Percentiles rank a stretch among this genome's conserved stretches.
These are phyloP conservation scores for Scrobipalpa costella DNA, from an alignment of 2,888 invertebrate species.

Conservation along the genomic window DNA sequence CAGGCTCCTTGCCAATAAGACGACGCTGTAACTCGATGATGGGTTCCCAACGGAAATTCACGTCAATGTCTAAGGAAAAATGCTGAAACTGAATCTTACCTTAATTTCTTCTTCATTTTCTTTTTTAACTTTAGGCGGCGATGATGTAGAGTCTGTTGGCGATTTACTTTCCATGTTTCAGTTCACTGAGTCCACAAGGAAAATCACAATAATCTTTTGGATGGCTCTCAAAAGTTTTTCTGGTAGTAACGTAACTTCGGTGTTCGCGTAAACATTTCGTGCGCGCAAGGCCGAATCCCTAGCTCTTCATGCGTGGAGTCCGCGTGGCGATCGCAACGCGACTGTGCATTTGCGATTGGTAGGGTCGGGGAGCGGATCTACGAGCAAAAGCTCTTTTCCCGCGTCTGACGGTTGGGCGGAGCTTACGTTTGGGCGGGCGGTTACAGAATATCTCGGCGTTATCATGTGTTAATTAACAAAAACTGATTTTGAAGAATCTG, in stretches of 20 bases:
- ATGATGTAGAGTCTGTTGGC: slow-evolving; percentile 59
- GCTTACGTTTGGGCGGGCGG: slow-evolving; percentile 44
- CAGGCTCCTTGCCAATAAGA: slow-evolving; percentile 73
- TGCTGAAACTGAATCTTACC: slow-evolving; percentile 70
- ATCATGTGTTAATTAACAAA: slow-evolving; percentile 1
- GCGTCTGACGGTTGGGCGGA: slow-evolving; percentile 52
- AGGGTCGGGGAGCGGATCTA: slow-evolving; percentile 19
- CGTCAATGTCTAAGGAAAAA: slow-evolving; percentile 54
- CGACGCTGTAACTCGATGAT: slow-evolving; percentile 65
- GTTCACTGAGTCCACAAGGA: slow-evolving; percentile 42
- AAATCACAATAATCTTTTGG: slow-evolving; percentile 40
- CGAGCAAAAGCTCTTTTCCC: slow-evolving; percentile 35
- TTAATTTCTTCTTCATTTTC: slow-evolving; percentile 89
- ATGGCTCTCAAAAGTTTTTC: slow-evolving; percentile 52
- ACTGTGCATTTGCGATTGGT: slow-evolving; percentile 25
- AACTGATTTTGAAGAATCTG: not conserved
- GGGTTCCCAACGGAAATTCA: slow-evolving; percentile 65
- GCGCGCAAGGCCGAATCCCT: slow-evolving; percentile 26
- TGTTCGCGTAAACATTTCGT: slow-evolving; percentile 68
- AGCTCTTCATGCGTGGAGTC: slow-evolving; percentile 35
- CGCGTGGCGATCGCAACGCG: slow-evolving; percentile 45
- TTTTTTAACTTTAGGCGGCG: slow-evolving; percentile 82
- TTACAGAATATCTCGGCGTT: slow-evolving; percentile 30
- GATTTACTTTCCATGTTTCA: slow-evolving; percentile 78
- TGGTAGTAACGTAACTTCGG: slow-evolving; percentile 45